phyloP scores from a whole-genome alignment of 2,888 invertebrate genomes.

The Parascotia fuliginaria region DNA sequence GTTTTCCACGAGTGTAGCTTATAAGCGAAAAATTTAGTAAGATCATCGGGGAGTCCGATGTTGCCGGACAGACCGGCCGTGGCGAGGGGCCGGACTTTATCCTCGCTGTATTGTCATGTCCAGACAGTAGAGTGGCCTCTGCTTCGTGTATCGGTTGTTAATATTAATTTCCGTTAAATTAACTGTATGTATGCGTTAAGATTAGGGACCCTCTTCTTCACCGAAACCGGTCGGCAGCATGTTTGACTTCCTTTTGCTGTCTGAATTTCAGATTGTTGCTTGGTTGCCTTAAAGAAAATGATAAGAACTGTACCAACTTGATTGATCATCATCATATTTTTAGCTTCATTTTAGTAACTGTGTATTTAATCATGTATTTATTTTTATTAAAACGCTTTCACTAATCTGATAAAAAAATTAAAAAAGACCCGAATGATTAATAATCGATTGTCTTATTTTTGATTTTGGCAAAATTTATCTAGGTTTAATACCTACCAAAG shows the following conservation, averaged over 20 bases:
- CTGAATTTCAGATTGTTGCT: not conserved
- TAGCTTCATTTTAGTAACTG: too few relatives aligned
- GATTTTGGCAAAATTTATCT: too few relatives aligned
- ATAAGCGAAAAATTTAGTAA: conserved; percentile 35
- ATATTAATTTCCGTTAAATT: conserved; percentile 82
- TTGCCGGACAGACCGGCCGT: conserved; percentile 79
- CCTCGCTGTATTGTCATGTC: conserved; percentile 73
- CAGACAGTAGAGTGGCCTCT: conserved; percentile 78
- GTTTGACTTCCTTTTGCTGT: conserved; percentile 81
- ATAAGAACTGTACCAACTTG: too few relatives aligned
- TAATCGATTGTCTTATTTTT: too few relatives aligned
- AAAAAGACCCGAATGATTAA: too few relatives aligned
- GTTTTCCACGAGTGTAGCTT: conserved; percentile 53
- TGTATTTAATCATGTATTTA: too few relatives aligned
- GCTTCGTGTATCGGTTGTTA: conserved; percentile 85
- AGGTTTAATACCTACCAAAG: too few relatives aligned
- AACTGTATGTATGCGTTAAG: conserved; percentile 86
- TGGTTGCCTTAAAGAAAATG: too few relatives aligned
- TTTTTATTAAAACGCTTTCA: too few relatives aligned
- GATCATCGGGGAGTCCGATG: conserved; percentile 78
- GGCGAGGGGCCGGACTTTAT: conserved; percentile 83
- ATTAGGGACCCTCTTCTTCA: conserved; percentile 83
- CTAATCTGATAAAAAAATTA: too few relatives aligned
- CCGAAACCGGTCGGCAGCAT: conserved; percentile 80
- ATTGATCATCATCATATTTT: too few relatives aligned